Conservation (phyloP, 2,888 invertebrate species). For the Unio pictorum region DNA sequence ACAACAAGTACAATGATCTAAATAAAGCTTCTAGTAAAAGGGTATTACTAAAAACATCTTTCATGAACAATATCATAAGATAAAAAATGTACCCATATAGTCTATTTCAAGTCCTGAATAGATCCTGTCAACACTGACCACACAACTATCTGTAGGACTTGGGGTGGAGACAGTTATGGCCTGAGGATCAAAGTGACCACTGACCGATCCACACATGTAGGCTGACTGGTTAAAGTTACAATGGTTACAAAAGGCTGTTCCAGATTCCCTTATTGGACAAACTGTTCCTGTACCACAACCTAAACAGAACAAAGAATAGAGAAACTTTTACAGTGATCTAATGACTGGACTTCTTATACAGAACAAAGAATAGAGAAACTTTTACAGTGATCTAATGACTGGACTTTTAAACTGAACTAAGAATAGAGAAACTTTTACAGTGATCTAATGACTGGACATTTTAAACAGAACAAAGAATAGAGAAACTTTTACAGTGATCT, state of each 20-base stretch:
- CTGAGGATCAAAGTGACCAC: slow-evolving; percentile 28
- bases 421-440: no score
- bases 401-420: no score
- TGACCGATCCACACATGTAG: slow-evolving; percentile 55
- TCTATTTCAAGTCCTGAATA: slow-evolving; percentile 38
- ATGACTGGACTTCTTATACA: no score
- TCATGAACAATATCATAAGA: background rate
- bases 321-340: no score
- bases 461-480: no score
- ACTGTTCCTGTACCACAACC: slow-evolving; percentile 68
- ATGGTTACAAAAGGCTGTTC: slow-evolving; percentile 61
- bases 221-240: slow-evolving; percentile 64
- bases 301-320: slow-evolving; percentile 21
- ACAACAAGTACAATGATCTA: no score
- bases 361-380: no score
- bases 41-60: no score
- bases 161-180: slow-evolving; percentile 29
- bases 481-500: no score
- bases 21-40: no score
- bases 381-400: no score
- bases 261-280: slow-evolving; percentile 51
- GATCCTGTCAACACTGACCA: slow-evolving; percentile 42
- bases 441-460: no score
- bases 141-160: slow-evolving; percentile 42
- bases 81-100: slow-evolving; percentile 24